Percentiles rank a stretch among this genome's conserved stretches.
These are phyloP conservation scores for Channallabes apus DNA, from an alignment of 2,797 vertebrate species.

Conservation along the genomic window DNA sequence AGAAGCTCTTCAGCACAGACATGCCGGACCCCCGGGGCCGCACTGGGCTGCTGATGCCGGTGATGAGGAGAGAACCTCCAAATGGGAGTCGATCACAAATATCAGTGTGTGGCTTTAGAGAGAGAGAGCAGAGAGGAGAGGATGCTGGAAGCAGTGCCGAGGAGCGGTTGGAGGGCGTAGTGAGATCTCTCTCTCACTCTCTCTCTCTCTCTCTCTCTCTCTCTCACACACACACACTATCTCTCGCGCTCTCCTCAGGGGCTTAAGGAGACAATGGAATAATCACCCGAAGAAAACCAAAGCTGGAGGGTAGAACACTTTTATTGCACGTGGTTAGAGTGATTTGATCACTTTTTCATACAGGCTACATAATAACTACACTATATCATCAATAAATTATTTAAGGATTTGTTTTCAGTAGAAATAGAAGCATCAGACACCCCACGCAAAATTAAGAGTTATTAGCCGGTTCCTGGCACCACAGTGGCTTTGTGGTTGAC, in stretches of 20 bases:
- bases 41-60: constrained; percentile 58
- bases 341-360: not conserved
- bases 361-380: not conserved
- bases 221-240: not conserved
- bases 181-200: constrained; percentile 63
- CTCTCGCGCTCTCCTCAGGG: not conserved
- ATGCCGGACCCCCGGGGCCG: constrained; percentile 62
- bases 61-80: not conserved
- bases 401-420: not conserved
- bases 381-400: not conserved
- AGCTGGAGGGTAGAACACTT: not conserved
- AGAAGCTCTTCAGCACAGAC: constrained; percentile 62
- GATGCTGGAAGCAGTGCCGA: constrained; percentile 32
- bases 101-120: constrained; percentile 4
- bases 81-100: not conserved
- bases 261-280: not conserved
- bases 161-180: constrained; percentile 54
- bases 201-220: not conserved
- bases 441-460: not conserved
- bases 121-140: constrained; percentile 32
- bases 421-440: not conserved
- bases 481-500: too few relatives aligned
- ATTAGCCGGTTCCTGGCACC: not conserved
- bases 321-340: not conserved
- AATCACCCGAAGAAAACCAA: not conserved